Conservation (phyloP, 2,797 vertebrate genomes). For the Capromys pilorides region DNA sequence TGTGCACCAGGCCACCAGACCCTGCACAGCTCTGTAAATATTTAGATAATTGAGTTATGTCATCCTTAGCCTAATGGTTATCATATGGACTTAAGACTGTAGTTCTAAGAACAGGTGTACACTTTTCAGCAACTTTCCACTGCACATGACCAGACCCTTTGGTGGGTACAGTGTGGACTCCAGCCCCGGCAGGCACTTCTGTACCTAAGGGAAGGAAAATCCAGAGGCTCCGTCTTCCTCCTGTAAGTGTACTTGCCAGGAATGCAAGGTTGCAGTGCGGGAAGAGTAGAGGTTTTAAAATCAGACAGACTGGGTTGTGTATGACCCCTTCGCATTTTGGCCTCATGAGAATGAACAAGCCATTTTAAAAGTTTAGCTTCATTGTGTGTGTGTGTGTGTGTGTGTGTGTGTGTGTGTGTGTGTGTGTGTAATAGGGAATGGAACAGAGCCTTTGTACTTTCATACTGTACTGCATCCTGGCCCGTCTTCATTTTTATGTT, state of each 20-base stretch:
- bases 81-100: not conserved
- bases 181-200: not conserved
- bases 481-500: not conserved
- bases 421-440: not conserved
- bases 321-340: constrained; percentile 3
- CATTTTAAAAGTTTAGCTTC: constrained; percentile 58
- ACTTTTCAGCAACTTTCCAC: not conserved
- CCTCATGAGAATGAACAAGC: not conserved
- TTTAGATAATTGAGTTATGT: not conserved
- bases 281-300: constrained; percentile 33
- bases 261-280: not conserved
- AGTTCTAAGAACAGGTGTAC: not conserved
- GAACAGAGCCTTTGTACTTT: not conserved
- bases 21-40: not conserved
- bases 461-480: not conserved
- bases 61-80: not conserved
- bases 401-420: not conserved
- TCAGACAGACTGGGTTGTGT: not conserved
- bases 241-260: not conserved
- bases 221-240: not conserved
- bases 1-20: not conserved
- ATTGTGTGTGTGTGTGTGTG: not conserved
- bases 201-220: not conserved
- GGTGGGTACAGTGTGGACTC: not conserved
- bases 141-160: not conserved